A percentile compares a stretch with the other conserved stretches of the same genome.
These are phyloP conservation scores for Glaucomys volans DNA, from an alignment of 2,113 vertebrate species.

Conservation along the genomic window DNA sequence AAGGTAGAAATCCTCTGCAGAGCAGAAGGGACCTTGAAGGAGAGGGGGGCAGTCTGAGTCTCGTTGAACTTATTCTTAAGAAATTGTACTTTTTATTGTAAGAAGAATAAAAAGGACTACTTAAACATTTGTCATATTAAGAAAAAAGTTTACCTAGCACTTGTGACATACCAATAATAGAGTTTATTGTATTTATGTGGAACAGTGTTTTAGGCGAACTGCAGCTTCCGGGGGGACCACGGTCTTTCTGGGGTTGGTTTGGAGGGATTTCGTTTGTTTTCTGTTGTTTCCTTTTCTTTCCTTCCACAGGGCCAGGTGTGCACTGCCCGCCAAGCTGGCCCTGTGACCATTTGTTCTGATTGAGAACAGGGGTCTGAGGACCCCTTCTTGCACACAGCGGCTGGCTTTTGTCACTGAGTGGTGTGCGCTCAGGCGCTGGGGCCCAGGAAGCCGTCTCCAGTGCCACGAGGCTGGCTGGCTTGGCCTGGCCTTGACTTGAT, in stretches of 20 bases:
- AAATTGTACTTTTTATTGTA: conserved; percentile 91
- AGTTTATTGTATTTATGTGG: conserved; percentile 94
- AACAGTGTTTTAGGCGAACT: conserved; percentile 90
- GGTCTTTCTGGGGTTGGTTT: conserved; percentile 73
- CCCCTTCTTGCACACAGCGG: conserved; percentile 78
- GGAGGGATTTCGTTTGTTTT: conserved; percentile 64
- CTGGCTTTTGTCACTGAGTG: conserved; percentile 70
- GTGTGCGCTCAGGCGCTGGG: conserved; percentile 77
- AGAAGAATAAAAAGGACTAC: conserved; percentile 87
- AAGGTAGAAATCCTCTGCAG: conserved; percentile 81
- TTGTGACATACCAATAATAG: conserved; percentile 91
- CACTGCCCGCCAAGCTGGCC: conserved; percentile 26
- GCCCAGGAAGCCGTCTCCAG: conserved; percentile 80
- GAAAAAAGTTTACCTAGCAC: conserved; percentile 90
- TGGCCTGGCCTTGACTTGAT: conserved; percentile 91
- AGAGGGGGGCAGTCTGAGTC: conserved; percentile 83
- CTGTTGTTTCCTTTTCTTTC: conserved; percentile 50
- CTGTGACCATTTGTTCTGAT: not conserved
- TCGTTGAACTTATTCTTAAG: conserved; percentile 86
- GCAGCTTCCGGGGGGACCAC: conserved; percentile 84
- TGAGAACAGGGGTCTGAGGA: conserved; percentile 60
- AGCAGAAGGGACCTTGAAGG: conserved; percentile 75
- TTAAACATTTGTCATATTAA: conserved; percentile 91
- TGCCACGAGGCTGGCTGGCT: conserved; percentile 84
- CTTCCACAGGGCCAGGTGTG: conserved; percentile 69